Percentiles rank a stretch among this genome's conserved stretches.
Conservation (phyloP, 2,888 invertebrate species). For the Drosophila tanythrix region DNA sequence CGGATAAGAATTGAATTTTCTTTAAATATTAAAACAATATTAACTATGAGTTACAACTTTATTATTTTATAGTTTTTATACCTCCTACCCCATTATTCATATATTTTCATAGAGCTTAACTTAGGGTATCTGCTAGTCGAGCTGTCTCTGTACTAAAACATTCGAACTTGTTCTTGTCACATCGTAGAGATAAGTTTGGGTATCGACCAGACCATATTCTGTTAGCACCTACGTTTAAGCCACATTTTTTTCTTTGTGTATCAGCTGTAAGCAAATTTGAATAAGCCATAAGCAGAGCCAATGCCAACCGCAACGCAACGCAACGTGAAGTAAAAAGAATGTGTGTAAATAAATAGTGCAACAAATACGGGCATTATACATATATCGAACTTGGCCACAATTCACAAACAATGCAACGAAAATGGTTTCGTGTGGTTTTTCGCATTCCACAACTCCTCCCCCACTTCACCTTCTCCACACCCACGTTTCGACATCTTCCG, state of each 20-base stretch:
- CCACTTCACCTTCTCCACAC: neutral
- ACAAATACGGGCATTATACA: conserved; percentile 9
- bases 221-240: neutral
- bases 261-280: conserved; percentile 15
- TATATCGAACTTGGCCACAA: conserved; percentile 29
- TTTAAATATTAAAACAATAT: too few relatives aligned
- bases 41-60: neutral
- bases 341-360: conserved; percentile 31
- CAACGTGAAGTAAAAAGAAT: conserved; percentile 21
- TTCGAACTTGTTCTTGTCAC: neutral
- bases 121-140: neutral
- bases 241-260: neutral
- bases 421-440: conserved; percentile 19
- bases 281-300: conserved; percentile 9
- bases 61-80: neutral
- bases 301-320: conserved; percentile 10
- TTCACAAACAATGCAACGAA: conserved; percentile 7
- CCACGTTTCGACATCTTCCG: conserved; percentile 20
- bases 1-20: neutral
- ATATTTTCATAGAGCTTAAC: too few relatives aligned
- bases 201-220: neutral
- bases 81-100: neutral
- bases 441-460: neutral
- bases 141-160: neutral
- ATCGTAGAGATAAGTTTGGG: neutral